Percentiles rank a stretch among this genome's conserved stretches.
Evolutionary conservation across 2,888 invertebrate genomes (phyloP).

Genomic region (Troilus luridus): DNA sequence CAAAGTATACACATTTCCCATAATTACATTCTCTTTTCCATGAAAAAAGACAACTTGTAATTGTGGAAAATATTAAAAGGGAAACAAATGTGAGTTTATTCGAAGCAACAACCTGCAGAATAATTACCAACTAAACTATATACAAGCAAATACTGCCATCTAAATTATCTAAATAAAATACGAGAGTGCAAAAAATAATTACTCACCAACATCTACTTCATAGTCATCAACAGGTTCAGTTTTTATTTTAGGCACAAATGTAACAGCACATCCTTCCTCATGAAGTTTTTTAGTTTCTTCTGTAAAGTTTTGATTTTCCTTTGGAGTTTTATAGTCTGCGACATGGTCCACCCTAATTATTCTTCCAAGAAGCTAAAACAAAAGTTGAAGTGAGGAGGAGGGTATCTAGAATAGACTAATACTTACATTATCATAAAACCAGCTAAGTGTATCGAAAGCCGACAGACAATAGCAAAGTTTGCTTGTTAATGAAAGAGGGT

Average conservation of each 20-base stretch:
- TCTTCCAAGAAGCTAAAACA: conserved; percentile 81
- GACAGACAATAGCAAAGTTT: not conserved
- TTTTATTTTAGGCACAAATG: conserved; percentile 64
- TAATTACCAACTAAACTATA: too few species aligned
- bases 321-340: conserved; percentile 92
- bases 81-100: not conserved
- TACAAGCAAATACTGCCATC: too few species aligned
- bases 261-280: conserved; percentile 89
- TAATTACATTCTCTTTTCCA: too few species aligned
- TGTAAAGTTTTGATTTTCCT: conserved; percentile 86
- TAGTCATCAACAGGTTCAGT: conserved; percentile 59
- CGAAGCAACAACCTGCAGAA: too few species aligned
- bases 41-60: not conserved
- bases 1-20: too few species aligned
- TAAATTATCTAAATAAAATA: too few species aligned
- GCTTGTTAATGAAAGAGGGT: not conserved
- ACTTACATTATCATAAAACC: too few species aligned
- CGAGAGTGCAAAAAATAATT: not conserved
- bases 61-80: not conserved
- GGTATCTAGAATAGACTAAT: too few species aligned
- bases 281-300: conserved; percentile 82
- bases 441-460: too few species aligned
- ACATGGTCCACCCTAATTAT: conserved; percentile 97
- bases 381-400: too few species aligned
- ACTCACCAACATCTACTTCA: conserved; percentile 10